Evolutionary conservation across 2,113 vertebrate species (phyloP), one percentile per base, ranked within the genome.

Genomic region (Eulacestoma nigropectus): DNA sequence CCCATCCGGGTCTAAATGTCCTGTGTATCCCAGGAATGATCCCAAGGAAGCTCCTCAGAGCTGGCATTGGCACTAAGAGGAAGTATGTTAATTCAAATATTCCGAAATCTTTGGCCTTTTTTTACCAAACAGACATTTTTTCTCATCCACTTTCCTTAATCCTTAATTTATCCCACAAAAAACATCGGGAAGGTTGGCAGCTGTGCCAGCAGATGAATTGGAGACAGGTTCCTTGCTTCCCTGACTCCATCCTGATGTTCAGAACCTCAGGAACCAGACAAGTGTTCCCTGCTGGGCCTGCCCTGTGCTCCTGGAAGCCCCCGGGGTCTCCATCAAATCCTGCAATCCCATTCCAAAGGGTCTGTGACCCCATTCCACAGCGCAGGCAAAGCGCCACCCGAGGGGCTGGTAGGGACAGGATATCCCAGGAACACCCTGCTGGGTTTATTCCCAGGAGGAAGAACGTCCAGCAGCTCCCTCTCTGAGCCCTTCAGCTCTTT

Each of bases 391-490:
- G 16, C 52, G 15, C 21, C 15, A 39, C n/a, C 1, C 12, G 6
- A 18, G 42, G 41, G 33, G 22, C 21, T 19, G 41, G 2, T 1
- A 16, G 70, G 53, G 53, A 27, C 30, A 11, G 33, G 16, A 4
- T 3, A 7, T 17, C 29, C 41, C 30, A 16, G 41, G 20, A 32
- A 23, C 13, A 8, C 13, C 41, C 29, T 4, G 29, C 29, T 15
- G 29, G 29, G 20, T 16, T 44, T 16, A 22, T 64, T 42, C 39
- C 69, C 50, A 10, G 22, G 1, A 23, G 52, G 41, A n/a, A 18
- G 23, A 55, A 15, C 0, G 1, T 11, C 2, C 53, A 33, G 10
- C 50, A 15, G 5, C 2, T 33, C 44, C 21, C 33, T 3, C 29
- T 21, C 77, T 4, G 33, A 26, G 10, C 35, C 5, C 55, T 19